These are phyloP conservation scores for Sebastes hubbsi DNA, from an alignment of 2,797 vertebrate species.

Conservation along the genomic window DNA sequence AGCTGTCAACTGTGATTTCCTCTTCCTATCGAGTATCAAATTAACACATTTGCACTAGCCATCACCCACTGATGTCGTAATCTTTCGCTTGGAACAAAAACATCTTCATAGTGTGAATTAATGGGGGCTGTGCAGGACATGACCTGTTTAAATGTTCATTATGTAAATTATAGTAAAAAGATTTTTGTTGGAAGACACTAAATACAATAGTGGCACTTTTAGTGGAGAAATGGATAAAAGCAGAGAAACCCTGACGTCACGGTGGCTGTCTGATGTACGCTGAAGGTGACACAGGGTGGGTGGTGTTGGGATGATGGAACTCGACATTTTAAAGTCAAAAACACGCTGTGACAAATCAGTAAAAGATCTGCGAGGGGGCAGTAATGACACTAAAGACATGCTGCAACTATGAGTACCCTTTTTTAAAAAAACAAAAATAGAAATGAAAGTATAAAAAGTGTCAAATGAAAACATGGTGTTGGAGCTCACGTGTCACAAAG, in stretches of 20 bases:
- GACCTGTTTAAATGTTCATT: constrained; percentile 15
- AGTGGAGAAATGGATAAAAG: constrained; percentile 11
- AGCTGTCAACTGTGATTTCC: constrained; percentile 31
- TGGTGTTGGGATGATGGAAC: constrained; percentile 8
- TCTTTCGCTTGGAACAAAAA: constrained; percentile 13
- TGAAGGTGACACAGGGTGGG: constrained; percentile 53
- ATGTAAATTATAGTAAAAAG: constrained; percentile 21
- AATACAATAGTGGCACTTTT: neutral
- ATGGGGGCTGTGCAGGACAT: constrained; percentile 4
- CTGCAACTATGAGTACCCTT: constrained; percentile 4
- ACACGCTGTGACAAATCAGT: constrained; percentile 28
- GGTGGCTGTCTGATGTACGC: constrained; percentile 9
- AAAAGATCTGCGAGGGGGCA: constrained; percentile 22
- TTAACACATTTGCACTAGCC: constrained; percentile 29
- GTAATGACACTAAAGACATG: constrained; percentile 16
- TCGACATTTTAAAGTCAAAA: constrained; percentile 49
- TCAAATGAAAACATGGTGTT: constrained; percentile 27
- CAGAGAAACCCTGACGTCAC: constrained; percentile 17
- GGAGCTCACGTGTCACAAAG: constrained; percentile 17
- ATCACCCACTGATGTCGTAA: constrained; percentile 10
- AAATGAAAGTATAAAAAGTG: constrained; percentile 5
- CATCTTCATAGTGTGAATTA: constrained; percentile 19
- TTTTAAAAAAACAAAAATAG: neutral
- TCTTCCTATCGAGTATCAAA: constrained; percentile 14
- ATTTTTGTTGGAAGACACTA: neutral